phyloP scores from a whole-genome alignment of 2,888 invertebrate species.

The Cheilosia impressa region DNA sequence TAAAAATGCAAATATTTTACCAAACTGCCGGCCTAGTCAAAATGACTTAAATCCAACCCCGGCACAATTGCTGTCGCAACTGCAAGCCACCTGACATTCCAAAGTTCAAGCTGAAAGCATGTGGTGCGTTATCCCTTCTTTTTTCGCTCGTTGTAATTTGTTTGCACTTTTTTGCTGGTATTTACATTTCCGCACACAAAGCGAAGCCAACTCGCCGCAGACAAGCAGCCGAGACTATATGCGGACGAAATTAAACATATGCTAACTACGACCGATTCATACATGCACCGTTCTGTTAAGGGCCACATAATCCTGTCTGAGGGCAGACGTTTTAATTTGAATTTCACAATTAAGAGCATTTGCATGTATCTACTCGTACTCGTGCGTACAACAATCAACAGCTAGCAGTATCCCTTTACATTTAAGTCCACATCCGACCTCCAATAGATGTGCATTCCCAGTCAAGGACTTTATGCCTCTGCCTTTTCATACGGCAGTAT shows the following conservation, averaged over 20 bases:
- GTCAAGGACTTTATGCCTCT: slow-evolving; percentile 43
- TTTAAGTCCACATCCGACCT: slow-evolving; percentile 43
- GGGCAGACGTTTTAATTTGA: slow-evolving; percentile 68
- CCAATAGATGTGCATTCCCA: slow-evolving; percentile 24
- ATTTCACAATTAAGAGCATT: slow-evolving; percentile 69
- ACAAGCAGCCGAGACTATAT: background rate
- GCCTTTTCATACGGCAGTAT: background rate
- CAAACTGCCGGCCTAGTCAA: background rate
- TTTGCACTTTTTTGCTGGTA: slow-evolving; percentile 30
- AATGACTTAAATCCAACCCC: slow-evolving; percentile 25
- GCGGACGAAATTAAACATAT: slow-evolving; percentile 43
- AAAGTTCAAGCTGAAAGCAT: slow-evolving; percentile 28
- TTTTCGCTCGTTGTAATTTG: background rate
- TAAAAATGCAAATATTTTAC: background rate
- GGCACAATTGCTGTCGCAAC: slow-evolving; percentile 1
- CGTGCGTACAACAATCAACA: slow-evolving; percentile 51
- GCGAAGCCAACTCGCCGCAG: slow-evolving; percentile 8
- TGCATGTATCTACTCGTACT: slow-evolving; percentile 35
- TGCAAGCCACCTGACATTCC: slow-evolving; percentile 10
- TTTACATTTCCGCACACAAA: slow-evolving; percentile 42
- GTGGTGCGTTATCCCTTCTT: slow-evolving; percentile 18
- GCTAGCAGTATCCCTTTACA: slow-evolving; percentile 10
- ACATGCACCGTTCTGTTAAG: background rate
- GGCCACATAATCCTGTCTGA: slow-evolving; percentile 66
- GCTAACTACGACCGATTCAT: slow-evolving; percentile 11